phyloP scores from a whole-genome alignment of 2,113 vertebrate genomes.

The Mormyrus iriodes region DNA sequence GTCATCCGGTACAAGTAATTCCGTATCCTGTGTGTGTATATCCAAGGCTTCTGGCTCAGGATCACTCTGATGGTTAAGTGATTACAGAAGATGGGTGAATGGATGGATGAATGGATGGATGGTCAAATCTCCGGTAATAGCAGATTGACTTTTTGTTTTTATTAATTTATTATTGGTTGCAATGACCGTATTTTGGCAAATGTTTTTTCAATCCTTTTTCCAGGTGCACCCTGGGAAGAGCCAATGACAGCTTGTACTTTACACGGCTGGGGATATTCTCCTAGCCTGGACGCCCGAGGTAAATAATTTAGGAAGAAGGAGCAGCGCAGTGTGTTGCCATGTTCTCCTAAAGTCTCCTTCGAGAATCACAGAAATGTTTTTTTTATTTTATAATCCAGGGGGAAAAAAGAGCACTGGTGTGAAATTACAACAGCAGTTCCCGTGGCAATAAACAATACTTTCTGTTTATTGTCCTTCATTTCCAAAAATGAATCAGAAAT shows the following conservation, averaged over 20 bases:
- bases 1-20: neutral
- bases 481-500: conserved; percentile 3
- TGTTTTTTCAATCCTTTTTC: neutral
- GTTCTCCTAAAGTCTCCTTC: neutral
- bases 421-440: neutral
- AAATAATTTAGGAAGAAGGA: neutral
- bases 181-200: neutral
- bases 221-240: neutral
- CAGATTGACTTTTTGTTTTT: neutral
- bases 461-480: neutral
- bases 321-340: neutral
- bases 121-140: neutral
- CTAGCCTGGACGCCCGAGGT: neutral
- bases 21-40: neutral
- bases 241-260: neutral
- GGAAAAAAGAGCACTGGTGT: neutral
- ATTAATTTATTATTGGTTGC: neutral
- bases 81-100: neutral
- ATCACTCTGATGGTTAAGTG: neutral
- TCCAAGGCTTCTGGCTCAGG: neutral
- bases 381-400: neutral
- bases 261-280: neutral
- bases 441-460: conserved; percentile 15
- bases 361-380: neutral
- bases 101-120: neutral